These are phyloP conservation scores for Cervus canadensis DNA, from an alignment of 2,113 vertebrate species.

Conservation along the genomic window DNA sequence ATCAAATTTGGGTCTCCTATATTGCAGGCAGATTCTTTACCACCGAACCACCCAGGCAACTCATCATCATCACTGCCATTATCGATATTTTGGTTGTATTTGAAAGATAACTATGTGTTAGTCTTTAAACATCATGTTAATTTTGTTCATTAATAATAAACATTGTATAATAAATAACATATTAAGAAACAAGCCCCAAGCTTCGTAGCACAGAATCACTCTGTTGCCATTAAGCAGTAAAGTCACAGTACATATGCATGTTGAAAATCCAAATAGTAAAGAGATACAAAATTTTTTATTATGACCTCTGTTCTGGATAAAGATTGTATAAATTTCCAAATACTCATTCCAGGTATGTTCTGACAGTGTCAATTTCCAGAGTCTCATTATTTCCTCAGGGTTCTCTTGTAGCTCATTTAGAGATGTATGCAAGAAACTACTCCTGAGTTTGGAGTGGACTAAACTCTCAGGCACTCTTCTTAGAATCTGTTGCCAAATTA, in stretches of 20 bases:
- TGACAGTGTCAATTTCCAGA: neutral
- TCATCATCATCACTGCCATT: neutral
- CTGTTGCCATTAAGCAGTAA: neutral
- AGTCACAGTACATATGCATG: neutral
- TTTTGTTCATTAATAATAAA: neutral
- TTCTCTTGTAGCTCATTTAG: neutral
- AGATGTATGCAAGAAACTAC: neutral
- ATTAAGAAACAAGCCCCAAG: neutral
- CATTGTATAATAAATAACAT: neutral
- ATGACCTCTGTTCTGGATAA: neutral
- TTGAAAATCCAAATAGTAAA: neutral
- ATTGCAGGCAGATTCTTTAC: neutral
- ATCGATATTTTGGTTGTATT: neutral
- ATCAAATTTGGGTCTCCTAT: neutral
- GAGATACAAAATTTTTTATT: neutral
- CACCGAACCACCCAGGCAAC: neutral
- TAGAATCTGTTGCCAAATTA: neutral
- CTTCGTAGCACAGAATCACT: neutral
- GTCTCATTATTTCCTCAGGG: neutral
- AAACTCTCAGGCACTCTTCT: neutral
- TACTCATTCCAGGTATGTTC: neutral
- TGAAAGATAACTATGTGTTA: neutral
- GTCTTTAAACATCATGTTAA: neutral
- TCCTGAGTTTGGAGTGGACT: neutral
- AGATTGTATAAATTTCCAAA: neutral